These are phyloP conservation scores for Spongilla lacustris DNA, from an alignment of 37 sponge, comb jelly and placozoan genomes.

Conservation along the genomic window DNA sequence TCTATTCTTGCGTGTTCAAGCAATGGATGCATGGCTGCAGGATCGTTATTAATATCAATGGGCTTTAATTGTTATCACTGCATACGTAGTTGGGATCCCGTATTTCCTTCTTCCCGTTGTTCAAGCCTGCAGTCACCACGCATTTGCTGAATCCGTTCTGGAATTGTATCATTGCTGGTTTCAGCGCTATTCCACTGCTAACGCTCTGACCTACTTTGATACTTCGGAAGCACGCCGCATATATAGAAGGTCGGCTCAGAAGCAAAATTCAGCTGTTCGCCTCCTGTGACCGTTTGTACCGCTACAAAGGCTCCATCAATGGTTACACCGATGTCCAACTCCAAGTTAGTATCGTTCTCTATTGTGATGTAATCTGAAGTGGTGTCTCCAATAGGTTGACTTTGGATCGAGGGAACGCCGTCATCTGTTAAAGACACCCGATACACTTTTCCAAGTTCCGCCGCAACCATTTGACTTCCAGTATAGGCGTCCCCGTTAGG, in stretches of 20 bases:
- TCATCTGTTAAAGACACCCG: background rate
- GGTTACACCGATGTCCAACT: background rate
- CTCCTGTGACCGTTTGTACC: background rate
- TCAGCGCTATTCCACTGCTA: background rate
- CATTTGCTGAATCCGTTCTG: background rate
- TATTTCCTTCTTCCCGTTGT: background rate
- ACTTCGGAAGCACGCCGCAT: too few species aligned
- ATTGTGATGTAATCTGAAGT: background rate
- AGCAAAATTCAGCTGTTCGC: background rate
- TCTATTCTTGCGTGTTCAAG: too few species aligned
- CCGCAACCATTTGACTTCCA: background rate
- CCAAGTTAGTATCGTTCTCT: background rate
- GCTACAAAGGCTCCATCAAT: background rate
- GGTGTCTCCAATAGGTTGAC: background rate
- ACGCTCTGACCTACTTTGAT: background rate
- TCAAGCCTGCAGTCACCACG: background rate
- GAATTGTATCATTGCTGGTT: background rate
- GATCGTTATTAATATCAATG: too few species aligned
- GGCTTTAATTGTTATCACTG: too few species aligned
- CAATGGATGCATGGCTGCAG: too few species aligned
- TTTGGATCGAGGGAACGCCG: background rate
- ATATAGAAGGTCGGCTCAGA: background rate
- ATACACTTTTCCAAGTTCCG: background rate
- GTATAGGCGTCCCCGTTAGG: background rate
- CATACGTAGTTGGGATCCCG: background rate